Evolutionary conservation across 1,140 invertebrate genomes (phyloP), one percentile per base, ranked within the genome.

Genomic region (Rhagoletis zephyria): DNA sequence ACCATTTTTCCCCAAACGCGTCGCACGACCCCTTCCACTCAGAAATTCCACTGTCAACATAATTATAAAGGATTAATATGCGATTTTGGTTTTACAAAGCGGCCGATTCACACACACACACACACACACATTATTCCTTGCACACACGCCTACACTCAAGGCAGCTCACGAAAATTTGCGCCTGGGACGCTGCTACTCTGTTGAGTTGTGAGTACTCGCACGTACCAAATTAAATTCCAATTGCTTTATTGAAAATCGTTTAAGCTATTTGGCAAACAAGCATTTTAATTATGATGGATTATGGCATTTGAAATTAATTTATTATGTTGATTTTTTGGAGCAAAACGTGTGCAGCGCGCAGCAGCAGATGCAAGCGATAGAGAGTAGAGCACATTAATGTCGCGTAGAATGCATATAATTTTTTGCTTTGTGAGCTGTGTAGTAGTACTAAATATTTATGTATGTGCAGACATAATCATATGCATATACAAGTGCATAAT

Each of bases 271-370:
- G 67, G 42, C 42, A 74, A 74, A 74, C 67, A 74, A 42, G 42
- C 67, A 74, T 74, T 74, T 74, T 74, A 74, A 74, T 74, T 74
- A 74, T 74, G 67, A 74, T 7, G 42, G 67, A 74, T 74, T 74
- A 74, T 74, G 67, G 67, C 42, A 74, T 48, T 48, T 42, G 67
- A 74, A 74, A 74, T 74, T 67, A 67, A 67, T 67, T 40, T 67
- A 67, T 67, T 74, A 74, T 74, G 67, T 5, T 45, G 67, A 48
- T 16, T 74, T 74, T 74, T 74, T 5, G 67, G 42, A n/a, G 45
- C 42, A 45, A 40, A 70, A 42, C 30, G n/a, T 30, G 9, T 70
- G 40, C 30, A 45, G 30, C 5, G 40, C 19, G 10, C 9, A 5
- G 2, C 30, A 7, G 19, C 64, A 40, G 7, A 10, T 40, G 65